These are phyloP conservation scores for Condylostylus longicornis DNA, from an alignment of 1,140 invertebrate genomes.

Conservation along the genomic window DNA sequence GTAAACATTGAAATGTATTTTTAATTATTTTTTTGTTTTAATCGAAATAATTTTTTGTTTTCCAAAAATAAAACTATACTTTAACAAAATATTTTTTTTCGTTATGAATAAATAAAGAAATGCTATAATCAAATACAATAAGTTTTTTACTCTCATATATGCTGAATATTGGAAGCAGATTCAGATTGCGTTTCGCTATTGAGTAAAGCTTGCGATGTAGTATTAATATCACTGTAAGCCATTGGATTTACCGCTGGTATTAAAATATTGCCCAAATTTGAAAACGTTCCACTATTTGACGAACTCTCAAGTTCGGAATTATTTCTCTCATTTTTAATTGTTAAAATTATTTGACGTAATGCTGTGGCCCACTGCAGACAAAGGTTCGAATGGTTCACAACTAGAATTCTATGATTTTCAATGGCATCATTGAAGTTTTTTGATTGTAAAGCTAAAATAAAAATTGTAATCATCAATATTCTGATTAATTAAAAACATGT, in stretches of 20 bases:
- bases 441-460: background rate
- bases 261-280: background rate
- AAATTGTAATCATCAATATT: background rate
- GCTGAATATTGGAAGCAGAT: slow-evolving; percentile 2
- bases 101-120: background rate
- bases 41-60: background rate
- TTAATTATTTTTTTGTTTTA: slow-evolving; percentile 2
- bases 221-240: background rate
- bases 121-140: background rate
- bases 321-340: too few species aligned
- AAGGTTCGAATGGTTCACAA: slow-evolving; percentile 6
- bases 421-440: slow-evolving; percentile 6
- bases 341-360: slow-evolving; percentile 8
- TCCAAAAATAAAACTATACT: background rate
- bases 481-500: background rate
- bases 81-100: background rate
- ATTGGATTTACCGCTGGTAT: background rate
- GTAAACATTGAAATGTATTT: slow-evolving; percentile 1
- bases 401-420: slow-evolving; percentile 5
- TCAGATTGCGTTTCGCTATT: background rate
- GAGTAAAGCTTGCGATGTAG: background rate
- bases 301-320: too few species aligned
- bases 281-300: background rate
- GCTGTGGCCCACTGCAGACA: slow-evolving; percentile 6
- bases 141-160: background rate